Evolutionary conservation across 2,888 invertebrate species (phyloP).

Genomic region (Chesias legatella): DNA sequence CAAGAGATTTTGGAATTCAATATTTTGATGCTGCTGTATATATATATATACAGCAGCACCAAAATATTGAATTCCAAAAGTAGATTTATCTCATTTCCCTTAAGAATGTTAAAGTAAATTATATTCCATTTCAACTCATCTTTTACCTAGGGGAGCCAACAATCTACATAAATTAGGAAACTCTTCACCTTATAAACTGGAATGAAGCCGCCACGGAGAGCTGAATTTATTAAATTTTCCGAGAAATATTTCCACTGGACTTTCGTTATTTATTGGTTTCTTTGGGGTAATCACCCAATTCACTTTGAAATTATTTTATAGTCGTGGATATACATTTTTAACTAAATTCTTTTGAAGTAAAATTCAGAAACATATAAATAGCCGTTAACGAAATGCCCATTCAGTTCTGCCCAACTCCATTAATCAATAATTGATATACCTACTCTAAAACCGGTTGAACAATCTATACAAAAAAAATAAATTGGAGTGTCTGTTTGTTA

Average conservation of each 20-base stretch:
- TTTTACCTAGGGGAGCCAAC: slow-evolving; percentile 45
- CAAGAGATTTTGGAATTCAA: slow-evolving; percentile 23
- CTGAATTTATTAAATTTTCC: slow-evolving; percentile 52
- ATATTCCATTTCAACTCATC: slow-evolving; percentile 57
- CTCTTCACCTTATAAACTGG: slow-evolving; percentile 50
- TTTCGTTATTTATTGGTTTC: slow-evolving; percentile 10
- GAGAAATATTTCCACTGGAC: slow-evolving; percentile 34
- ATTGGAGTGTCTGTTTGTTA: no score
- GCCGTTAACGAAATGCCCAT: no score
- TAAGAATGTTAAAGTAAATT: slow-evolving; percentile 57
- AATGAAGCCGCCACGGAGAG: slow-evolving; percentile 36
- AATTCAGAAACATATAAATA: no score
- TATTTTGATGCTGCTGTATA: slow-evolving; percentile 17
- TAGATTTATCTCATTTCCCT: slow-evolving; percentile 50
- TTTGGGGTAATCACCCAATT: not conserved
- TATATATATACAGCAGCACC: slow-evolving; percentile 6
- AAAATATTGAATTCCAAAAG: slow-evolving; percentile 25
- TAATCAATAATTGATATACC: no score
- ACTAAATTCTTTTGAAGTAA: no score
- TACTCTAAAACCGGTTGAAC: no score
- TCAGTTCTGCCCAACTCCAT: no score
- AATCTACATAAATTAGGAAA: slow-evolving; percentile 69
- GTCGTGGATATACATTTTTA: no score
- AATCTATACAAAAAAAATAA: no score
- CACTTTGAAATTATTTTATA: no score